Percentiles rank a stretch among this genome's conserved stretches.
phyloP scores from a whole-genome alignment of 2,797 vertebrate species.

The Chloroceryle amazona region DNA sequence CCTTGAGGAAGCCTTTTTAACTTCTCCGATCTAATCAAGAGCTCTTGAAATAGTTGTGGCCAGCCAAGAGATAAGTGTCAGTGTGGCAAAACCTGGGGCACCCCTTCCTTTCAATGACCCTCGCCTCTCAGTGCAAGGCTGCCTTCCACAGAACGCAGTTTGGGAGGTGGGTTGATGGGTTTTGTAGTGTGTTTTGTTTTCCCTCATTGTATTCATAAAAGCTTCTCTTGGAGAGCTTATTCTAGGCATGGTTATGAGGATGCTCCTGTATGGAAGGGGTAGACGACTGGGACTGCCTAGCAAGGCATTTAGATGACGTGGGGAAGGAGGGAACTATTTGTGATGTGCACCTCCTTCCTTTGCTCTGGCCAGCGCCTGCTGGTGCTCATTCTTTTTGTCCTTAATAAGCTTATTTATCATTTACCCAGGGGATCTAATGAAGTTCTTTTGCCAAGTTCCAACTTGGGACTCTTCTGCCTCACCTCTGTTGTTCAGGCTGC shows the following conservation, averaged over 20 bases:
- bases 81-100: not conserved
- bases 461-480: not conserved
- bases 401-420: conserved; percentile 33
- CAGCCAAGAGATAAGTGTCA: not conserved
- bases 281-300: not conserved
- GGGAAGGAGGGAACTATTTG: not conserved
- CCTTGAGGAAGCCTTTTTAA: not conserved
- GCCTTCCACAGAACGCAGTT: not conserved
- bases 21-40: not conserved
- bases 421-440: not conserved
- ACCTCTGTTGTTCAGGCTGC: not conserved
- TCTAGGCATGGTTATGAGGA: not conserved
- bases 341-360: not conserved
- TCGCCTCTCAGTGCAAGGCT: not conserved
- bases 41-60: not conserved
- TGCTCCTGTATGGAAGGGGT: not conserved
- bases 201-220: not conserved
- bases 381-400: not conserved
- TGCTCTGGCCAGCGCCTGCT: not conserved
- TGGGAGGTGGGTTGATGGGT: not conserved
- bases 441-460: not conserved
- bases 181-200: not conserved
- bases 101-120: not conserved
- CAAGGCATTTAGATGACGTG: not conserved
- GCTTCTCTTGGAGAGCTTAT: not conserved